A percentile compares a stretch with the other conserved stretches of the same genome.
These are phyloP conservation scores for Galeopterus variegatus DNA, from an alignment of 2,113 vertebrate species.

Conservation along the genomic window DNA sequence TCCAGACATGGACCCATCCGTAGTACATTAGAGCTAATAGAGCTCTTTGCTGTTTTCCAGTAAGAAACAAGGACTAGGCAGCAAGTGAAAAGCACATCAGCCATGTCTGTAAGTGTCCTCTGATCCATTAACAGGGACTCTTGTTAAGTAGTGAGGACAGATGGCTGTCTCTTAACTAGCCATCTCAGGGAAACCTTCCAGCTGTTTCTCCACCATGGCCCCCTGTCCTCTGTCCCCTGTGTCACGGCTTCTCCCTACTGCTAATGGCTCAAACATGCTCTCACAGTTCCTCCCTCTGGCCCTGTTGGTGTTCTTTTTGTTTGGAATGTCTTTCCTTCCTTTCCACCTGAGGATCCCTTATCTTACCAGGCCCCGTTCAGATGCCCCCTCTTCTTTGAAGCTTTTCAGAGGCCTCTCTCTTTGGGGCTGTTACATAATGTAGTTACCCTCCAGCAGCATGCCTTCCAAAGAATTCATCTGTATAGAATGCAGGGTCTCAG, in stretches of 20 bases:
- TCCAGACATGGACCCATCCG: background rate
- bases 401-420: background rate
- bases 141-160: background rate
- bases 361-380: background rate
- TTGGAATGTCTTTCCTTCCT: background rate
- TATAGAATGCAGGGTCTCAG: background rate
- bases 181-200: background rate
- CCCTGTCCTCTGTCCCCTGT: background rate
- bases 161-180: background rate
- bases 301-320: background rate
- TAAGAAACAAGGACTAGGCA: background rate
- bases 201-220: background rate
- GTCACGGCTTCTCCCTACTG: background rate
- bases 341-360: background rate
- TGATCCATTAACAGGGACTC: background rate
- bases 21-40: no score
- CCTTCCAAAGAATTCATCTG: background rate
- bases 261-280: fast-evolving
- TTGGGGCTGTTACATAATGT: background rate
- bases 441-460: background rate
- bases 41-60: background rate
- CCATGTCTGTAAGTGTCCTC: fast-evolving
- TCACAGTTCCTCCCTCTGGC: no score
- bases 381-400: background rate
- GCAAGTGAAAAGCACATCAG: background rate